A percentile compares a stretch with the other conserved stretches of the same genome.
phyloP scores from a whole-genome alignment of 2,797 vertebrate genomes.

The Chromobotia macracanthus region DNA sequence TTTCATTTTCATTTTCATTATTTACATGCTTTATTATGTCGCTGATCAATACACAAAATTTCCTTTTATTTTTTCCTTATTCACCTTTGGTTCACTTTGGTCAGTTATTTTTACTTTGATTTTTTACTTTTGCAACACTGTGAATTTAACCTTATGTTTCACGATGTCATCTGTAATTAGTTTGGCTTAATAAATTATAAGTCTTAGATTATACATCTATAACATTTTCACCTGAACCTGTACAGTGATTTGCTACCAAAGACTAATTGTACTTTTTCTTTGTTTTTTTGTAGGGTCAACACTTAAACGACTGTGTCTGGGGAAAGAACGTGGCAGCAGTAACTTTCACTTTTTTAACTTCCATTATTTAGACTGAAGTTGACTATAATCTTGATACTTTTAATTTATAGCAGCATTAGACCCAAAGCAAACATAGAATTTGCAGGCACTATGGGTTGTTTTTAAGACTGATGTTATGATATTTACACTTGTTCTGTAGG shows the following conservation, averaged over 20 bases:
- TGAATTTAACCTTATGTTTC: background rate
- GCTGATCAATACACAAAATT: background rate
- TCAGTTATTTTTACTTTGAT: background rate
- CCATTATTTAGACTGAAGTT: constrained; percentile 4
- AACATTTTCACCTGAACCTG: background rate
- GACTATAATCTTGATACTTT: background rate
- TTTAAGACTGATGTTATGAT: background rate
- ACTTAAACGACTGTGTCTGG: constrained; percentile 96
- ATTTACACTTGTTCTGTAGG: constrained; percentile 74
- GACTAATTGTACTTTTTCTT: background rate
- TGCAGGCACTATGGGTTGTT: background rate
- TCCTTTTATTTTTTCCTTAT: background rate
- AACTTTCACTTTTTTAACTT: constrained; percentile 69
- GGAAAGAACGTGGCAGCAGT: constrained; percentile 98
- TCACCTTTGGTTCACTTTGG: background rate
- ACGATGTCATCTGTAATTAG: background rate
- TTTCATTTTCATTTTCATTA: constrained; percentile 46
- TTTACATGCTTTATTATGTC: constrained; percentile 39
- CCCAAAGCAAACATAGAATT: background rate
- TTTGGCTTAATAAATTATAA: background rate
- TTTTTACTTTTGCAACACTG: background rate
- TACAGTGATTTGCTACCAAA: background rate
- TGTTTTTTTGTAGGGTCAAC: constrained; percentile 89
- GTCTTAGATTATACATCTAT: background rate
- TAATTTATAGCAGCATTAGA: background rate